phyloP scores from a whole-genome alignment of 1,140 invertebrate genomes.

The Apolygus lucorum region DNA sequence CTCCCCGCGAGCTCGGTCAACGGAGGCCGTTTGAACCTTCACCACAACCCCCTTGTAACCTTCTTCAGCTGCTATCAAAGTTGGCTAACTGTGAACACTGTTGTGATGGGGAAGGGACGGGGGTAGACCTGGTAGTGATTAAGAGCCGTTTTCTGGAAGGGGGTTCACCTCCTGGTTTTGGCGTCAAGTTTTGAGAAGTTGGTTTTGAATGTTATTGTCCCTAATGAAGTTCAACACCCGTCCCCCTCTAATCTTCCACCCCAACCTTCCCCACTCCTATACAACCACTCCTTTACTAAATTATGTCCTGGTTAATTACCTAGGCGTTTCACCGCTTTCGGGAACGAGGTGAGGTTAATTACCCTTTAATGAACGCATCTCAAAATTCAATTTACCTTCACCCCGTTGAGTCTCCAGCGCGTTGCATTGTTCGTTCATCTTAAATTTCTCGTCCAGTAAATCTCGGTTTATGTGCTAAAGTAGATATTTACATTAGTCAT shows the following conservation, averaged over 20 bases:
- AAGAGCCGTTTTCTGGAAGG: too few relatives aligned
- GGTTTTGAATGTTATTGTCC: slow-evolving; percentile 10
- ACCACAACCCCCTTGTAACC: too few relatives aligned
- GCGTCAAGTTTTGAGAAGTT: not conserved
- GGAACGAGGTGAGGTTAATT: not conserved
- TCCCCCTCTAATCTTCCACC: not conserved
- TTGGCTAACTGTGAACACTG: too few relatives aligned
- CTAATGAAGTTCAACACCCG: slow-evolving; percentile 3
- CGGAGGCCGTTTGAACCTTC: too few relatives aligned
- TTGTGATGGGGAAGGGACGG: too few relatives aligned
- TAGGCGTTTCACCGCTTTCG: not conserved
- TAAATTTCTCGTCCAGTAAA: too few relatives aligned
- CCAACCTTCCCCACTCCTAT: not conserved
- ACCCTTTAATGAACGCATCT: not conserved
- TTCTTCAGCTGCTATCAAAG: not conserved
- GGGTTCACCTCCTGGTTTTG: too few relatives aligned
- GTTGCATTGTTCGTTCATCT: too few relatives aligned
- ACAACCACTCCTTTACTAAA: too few relatives aligned
- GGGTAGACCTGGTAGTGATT: not conserved
- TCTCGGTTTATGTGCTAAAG: too few relatives aligned
- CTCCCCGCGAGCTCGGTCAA: not conserved
- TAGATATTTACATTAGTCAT: too few relatives aligned
- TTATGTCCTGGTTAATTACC: not conserved
- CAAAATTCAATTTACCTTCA: not conserved
- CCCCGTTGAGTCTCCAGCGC: too few relatives aligned